Percentiles rank a stretch among this genome's conserved stretches.
phyloP scores from a whole-genome alignment of 2,113 vertebrate species.

The Zeus faber region DNA sequence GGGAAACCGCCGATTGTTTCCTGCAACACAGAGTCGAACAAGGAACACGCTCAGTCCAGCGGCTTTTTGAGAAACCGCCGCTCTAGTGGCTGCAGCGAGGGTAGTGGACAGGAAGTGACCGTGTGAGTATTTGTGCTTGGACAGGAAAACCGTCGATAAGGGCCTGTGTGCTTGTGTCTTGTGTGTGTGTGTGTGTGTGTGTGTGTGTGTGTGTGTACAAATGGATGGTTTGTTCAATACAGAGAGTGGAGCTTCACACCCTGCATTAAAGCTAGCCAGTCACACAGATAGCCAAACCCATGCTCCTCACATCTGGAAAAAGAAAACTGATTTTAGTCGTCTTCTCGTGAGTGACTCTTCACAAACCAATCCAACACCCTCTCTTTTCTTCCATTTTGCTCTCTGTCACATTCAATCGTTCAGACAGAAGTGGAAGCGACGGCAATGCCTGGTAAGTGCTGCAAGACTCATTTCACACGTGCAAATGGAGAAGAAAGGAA shows the following conservation, averaged over 20 bases:
- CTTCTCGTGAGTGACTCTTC: no score
- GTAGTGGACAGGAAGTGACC: conserved; percentile 11
- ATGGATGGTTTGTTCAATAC: background rate
- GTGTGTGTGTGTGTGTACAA: background rate
- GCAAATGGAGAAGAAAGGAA: conserved; percentile 1
- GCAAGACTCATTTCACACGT: no score
- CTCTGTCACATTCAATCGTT: no score
- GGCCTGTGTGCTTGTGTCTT: conserved; percentile 1
- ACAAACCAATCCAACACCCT: no score
- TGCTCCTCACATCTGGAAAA: conserved; percentile 2
- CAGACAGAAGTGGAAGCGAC: no score
- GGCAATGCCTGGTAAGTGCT: no score
- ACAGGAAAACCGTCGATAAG: conserved; percentile 6
- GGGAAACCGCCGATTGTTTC: conserved; percentile 25
- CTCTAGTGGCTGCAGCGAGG: conserved; percentile 2
- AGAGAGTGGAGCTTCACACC: background rate
- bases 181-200: background rate
- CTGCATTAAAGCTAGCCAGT: background rate
- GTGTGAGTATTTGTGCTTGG: background rate
- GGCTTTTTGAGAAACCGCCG: background rate
- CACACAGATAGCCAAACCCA: conserved; percentile 4
- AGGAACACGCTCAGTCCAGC: background rate
- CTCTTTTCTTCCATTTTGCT: no score
- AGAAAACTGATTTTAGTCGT: background rate
- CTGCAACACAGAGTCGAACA: conserved; percentile 21